A percentile compares a stretch with the other conserved stretches of the same genome.
Conservation (phyloP, 2,113 vertebrate genomes). For the Hassar affinis region DNA sequence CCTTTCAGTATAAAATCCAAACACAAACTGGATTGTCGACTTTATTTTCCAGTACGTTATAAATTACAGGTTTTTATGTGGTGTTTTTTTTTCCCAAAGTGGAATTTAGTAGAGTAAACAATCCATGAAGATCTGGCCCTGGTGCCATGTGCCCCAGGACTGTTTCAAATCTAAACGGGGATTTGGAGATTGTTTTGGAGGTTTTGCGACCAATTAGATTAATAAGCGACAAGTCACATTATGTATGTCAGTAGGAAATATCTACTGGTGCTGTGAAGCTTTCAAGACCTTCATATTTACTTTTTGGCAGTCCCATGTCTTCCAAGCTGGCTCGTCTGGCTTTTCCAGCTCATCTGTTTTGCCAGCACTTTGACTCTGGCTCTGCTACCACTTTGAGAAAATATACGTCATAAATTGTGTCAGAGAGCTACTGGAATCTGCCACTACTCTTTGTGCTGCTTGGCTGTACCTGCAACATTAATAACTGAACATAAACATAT, state of each 20-base stretch:
- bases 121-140: neutral
- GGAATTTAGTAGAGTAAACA: conserved; percentile 15
- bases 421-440: conserved; percentile 24
- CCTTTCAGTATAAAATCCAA: conserved; percentile 6
- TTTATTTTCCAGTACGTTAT: conserved; percentile 3
- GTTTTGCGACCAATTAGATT: neutral
- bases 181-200: no score
- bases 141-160: neutral
- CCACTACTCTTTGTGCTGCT: conserved; percentile 1
- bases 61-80: conserved; percentile 4
- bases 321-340: neutral
- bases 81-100: neutral
- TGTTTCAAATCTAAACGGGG: neutral
- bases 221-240: neutral
- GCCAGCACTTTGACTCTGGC: neutral
- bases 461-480: conserved; percentile 22
- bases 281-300: neutral
- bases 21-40: neutral
- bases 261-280: conserved; percentile 3
- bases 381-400: neutral
- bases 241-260: neutral
- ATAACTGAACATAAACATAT: conserved; percentile 22
- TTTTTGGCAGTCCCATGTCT: neutral
- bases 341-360: neutral
- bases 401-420: conserved; percentile 31